These are phyloP conservation scores for Brachionichthys hirsutus DNA, from an alignment of 2,113 vertebrate species.

Conservation along the genomic window DNA sequence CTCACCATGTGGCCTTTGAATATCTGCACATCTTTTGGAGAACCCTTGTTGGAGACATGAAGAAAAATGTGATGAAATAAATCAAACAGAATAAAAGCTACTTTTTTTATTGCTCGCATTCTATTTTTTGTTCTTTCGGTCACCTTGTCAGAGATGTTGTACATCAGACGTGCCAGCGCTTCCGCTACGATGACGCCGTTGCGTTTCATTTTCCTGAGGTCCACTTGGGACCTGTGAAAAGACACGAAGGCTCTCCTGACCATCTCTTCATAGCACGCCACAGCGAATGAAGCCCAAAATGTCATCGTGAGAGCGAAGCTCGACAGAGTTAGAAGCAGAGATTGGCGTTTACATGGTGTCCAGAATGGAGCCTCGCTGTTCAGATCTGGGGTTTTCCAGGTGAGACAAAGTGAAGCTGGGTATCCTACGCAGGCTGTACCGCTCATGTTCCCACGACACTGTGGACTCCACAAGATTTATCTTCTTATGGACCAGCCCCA, in stretches of 20 bases:
- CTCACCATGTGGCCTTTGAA: constrained; percentile 78
- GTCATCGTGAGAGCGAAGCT: too few species aligned
- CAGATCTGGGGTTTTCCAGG: constrained; percentile 74
- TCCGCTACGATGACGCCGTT: constrained; percentile 77
- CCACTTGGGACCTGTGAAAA: constrained; percentile 69
- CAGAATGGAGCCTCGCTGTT: constrained; percentile 72
- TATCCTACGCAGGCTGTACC: constrained; percentile 75
- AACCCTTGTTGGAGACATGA: constrained; percentile 56
- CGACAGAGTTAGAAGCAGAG: neutral
- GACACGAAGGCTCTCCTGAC: neutral
- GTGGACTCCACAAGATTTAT: constrained; percentile 78
- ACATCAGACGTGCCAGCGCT: constrained; percentile 75
- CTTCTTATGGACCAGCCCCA: constrained; percentile 79
- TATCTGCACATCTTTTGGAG: constrained; percentile 72
- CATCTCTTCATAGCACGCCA: neutral
- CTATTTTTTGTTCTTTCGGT: neutral
- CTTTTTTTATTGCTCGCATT: neutral
- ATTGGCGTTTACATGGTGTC: constrained; percentile 69
- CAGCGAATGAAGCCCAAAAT: neutral
- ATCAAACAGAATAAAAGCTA: neutral
- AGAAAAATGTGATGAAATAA: neutral
- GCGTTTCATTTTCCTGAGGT: constrained; percentile 76
- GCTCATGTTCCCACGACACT: constrained; percentile 81
- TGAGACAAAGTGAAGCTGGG: constrained; percentile 79
- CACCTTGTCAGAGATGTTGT: constrained; percentile 79